Evolutionary conservation across 1,140 invertebrate species (phyloP).

Genomic region (Anastrepha obliqua): DNA sequence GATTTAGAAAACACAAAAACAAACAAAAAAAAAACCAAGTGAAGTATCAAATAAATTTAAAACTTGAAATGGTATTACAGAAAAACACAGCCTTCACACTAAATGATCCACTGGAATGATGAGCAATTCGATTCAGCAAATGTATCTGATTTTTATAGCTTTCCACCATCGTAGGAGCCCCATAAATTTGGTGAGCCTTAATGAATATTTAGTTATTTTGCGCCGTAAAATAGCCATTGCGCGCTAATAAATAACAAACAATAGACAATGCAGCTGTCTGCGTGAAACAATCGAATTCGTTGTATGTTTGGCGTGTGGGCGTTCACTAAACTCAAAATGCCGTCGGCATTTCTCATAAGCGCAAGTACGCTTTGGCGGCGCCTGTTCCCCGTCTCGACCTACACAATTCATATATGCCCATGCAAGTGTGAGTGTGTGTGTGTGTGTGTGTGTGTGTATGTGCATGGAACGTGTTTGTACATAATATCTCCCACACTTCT

Average conservation of each 20-base stretch:
- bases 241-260: not conserved
- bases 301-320: no score
- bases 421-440: not conserved
- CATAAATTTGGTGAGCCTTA: not conserved
- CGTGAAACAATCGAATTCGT: not conserved
- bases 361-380: not conserved
- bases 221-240: no score
- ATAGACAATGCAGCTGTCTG: not conserved
- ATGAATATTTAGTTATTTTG: conserved; percentile 6
- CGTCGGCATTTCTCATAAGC: not conserved
- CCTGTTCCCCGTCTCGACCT: not conserved
- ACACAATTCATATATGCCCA: not conserved
- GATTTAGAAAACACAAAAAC: not conserved
- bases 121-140: not conserved
- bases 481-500: no score
- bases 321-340: not conserved
- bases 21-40: not conserved
- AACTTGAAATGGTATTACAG: not conserved
- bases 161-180: not conserved
- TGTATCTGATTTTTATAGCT: no score
- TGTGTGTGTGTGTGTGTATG: not conserved
- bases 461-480: no score
- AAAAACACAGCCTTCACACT: not conserved
- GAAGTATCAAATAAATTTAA: not conserved
- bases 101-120: not conserved